These are phyloP conservation scores for Drosophila kokeensis DNA, from an alignment of 2,888 invertebrate species.

Conservation along the genomic window DNA sequence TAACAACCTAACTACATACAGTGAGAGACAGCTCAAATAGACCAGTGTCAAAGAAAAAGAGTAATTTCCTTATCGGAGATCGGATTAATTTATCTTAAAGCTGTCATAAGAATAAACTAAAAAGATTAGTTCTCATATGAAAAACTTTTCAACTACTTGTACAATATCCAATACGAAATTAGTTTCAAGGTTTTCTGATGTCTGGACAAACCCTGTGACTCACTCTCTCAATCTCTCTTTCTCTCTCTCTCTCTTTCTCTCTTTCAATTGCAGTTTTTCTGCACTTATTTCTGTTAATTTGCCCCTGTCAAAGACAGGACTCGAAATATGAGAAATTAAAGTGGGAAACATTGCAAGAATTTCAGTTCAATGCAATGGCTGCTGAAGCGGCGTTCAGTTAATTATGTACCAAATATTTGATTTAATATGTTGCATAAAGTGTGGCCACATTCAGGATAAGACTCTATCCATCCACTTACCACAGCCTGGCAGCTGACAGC, in stretches of 20 bases:
- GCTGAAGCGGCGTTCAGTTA: constrained; percentile 46
- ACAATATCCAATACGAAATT: neutral
- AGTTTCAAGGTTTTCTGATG: neutral
- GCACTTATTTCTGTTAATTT: constrained; percentile 1
- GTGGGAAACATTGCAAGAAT: constrained; percentile 45
- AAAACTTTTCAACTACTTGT: too few relatives aligned
- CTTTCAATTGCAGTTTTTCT: neutral
- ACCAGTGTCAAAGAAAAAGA: too few relatives aligned
- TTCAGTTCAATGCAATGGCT: constrained; percentile 40
- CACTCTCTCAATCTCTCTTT: too few relatives aligned
- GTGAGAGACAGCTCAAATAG: too few relatives aligned
- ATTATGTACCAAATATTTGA: constrained; percentile 57
- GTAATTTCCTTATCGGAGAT: too few relatives aligned
- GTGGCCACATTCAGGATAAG: constrained; percentile 28
- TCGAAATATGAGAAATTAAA: constrained; percentile 10
- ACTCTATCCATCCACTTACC: neutral
- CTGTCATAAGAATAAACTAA: neutral
- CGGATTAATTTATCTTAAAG: neutral
- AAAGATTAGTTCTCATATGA: too few relatives aligned
- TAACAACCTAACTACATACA: too few relatives aligned
- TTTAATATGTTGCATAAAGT: constrained; percentile 54
- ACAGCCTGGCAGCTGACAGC: constrained; percentile 14
- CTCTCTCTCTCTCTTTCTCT: too few relatives aligned
- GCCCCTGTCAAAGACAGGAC: neutral
- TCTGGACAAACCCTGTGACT: too few relatives aligned